phyloP scores from a whole-genome alignment of 2,888 invertebrate genomes.

The Didymodactylos carnosus region DNA sequence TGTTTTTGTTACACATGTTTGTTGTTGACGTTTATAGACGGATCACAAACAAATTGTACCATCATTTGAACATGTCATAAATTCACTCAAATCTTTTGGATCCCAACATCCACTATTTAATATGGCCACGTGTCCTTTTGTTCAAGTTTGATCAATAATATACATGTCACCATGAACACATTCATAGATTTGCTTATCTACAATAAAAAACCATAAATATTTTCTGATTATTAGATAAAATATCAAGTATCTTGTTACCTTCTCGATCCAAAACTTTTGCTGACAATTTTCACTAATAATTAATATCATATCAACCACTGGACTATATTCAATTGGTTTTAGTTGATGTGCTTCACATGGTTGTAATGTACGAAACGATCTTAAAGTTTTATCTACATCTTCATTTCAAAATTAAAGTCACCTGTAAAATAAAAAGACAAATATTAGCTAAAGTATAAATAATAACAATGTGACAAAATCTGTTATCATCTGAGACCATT shows the following conservation, averaged over 20 bases:
- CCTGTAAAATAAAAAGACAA: too few species aligned
- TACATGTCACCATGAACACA: constrained; percentile 59
- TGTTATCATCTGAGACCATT: constrained; percentile 7
- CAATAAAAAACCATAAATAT: neutral
- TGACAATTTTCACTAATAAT: constrained; percentile 65
- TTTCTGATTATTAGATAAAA: neutral
- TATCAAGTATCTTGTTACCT: constrained; percentile 37
- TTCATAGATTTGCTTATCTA: constrained; percentile 5
- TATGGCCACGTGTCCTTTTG: constrained; percentile 41
- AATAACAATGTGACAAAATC: too few species aligned
- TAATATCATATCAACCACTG: constrained; percentile 74
- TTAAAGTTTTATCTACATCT: constrained; percentile 75
- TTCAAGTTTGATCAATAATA: constrained; percentile 72
- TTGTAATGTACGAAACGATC: constrained; percentile 71
- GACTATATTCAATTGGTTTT: constrained; percentile 65
- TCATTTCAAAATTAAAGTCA: constrained; percentile 81
- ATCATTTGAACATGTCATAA: constrained; percentile 78
- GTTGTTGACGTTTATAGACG: constrained; percentile 54
- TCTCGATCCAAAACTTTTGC: constrained; percentile 78
- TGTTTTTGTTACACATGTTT: constrained; percentile 64
- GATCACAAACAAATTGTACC: constrained; percentile 80
- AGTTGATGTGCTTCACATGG: constrained; percentile 88
- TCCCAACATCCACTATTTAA: constrained; percentile 80
- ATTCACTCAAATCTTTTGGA: constrained; percentile 51
- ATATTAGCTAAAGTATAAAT: too few species aligned